Base-by-base conservation (phyloP, 2,888 invertebrate species). In the Cantharis flavilabris region DNA sequence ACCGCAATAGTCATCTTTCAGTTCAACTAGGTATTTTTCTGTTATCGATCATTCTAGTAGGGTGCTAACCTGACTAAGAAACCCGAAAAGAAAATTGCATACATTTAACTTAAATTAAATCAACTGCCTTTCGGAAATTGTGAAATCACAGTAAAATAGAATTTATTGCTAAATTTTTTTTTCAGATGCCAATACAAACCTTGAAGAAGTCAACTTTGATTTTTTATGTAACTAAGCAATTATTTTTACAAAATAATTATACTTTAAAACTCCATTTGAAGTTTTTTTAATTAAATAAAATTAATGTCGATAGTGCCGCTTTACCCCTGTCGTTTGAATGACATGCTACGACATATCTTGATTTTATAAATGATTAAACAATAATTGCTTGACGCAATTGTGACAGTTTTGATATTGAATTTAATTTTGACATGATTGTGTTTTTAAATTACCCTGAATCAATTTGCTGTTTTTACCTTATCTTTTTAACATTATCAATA, bases 371-470 rank as follows among this genome's bases (percentile, higher is more conserved):
- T 65, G 14, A 18, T 67, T 62, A 5, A 30, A 72, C 20, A 72
- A 64, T 28, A 67, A 67, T 49, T 20, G n/a, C 49, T 67, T 72
- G 67, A 72, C 67, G 49, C 33, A 33, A 65, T 65, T 72, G 26
- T 72, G 72, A 69, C 73, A 23, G 33, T 14, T 49, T 67, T 30
- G 28, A 49, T 72, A 67, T 33, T 49, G 65, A 33, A 72, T 72
- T 72, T 72, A 67, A 72, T 72, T 71, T 67, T 65, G 65, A 65
- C 23, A 20, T 49, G 67, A 65, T 67, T 67, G 33, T 72, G 26
- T 67, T 30, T 67, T 67, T 67, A 65, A 33, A 67, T 30, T 30
- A 30, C 72, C 33, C 23, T 64, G 23, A 63, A 71, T 62, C 71
- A 63, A 23, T n/a, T 18, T 49, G 20, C 18, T 49, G 70, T 70